Evolutionary conservation across 2,113 vertebrate species (phyloP).

Genomic region (Alethe diademata): DNA sequence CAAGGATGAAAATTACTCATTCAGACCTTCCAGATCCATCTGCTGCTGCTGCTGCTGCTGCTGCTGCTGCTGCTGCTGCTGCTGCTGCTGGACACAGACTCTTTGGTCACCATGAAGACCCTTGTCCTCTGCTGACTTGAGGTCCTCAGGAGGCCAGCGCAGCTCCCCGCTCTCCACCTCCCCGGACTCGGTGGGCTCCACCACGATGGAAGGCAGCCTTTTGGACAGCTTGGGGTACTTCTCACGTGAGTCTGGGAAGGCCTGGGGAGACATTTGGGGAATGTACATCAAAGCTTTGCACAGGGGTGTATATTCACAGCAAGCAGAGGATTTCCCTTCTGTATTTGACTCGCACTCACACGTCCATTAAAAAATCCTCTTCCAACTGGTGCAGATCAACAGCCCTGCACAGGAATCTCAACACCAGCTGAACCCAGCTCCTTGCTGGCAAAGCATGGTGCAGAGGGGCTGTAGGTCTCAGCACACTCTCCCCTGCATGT

Average conservation of each 20-base stretch:
- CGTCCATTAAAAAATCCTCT: not conserved
- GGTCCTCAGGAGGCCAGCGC: constrained; percentile 88
- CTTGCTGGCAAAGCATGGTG: fast-evolving
- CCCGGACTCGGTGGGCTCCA: constrained; percentile 81
- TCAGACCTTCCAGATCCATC: constrained; percentile 71
- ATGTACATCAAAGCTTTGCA: not conserved
- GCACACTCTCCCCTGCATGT: not conserved
- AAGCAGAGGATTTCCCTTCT: not conserved
- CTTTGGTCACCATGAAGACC: constrained; percentile 63
- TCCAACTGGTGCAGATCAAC: not conserved
- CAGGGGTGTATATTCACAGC: not conserved
- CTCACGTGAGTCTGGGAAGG: constrained; percentile 82
- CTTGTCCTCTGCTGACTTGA: constrained; percentile 74
- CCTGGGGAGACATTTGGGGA: constrained; percentile 60
- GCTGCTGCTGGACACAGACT: constrained; percentile 55
- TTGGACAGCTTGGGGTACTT: constrained; percentile 86
- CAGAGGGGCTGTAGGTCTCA: not conserved
- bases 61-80: constrained; percentile 62
- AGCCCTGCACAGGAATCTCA: not conserved
- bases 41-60: not conserved
- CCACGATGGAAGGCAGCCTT: constrained; percentile 88
- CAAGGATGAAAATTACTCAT: not conserved
- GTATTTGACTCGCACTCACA: not conserved
- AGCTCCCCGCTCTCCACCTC: constrained; percentile 91
- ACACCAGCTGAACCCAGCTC: not conserved